Percentiles rank a stretch among this genome's conserved stretches.
These are phyloP conservation scores for Sycophila sp. DNA, from an alignment of 1,140 invertebrate genomes.

Conservation along the genomic window DNA sequence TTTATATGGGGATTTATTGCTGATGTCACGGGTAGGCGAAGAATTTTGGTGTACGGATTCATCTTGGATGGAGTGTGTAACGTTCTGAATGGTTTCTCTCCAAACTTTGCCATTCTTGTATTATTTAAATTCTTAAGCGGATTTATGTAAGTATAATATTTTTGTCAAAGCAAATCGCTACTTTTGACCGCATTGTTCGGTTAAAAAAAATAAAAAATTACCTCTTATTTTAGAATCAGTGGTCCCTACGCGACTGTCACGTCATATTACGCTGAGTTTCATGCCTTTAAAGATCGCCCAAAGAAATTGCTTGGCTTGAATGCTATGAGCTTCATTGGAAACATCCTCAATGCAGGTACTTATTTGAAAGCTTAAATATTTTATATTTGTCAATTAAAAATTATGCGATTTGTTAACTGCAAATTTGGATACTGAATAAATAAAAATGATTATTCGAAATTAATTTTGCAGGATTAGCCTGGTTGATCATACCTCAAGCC, in stretches of 20 bases:
- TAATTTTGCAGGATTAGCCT: conserved; percentile 60
- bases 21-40: conserved; percentile 78
- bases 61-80: conserved; percentile 76
- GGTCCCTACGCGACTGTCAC: conserved; percentile 78
- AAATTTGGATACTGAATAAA: too few relatives aligned
- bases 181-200: neutral
- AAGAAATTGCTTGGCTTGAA: conserved; percentile 69
- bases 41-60: conserved; percentile 77
- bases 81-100: conserved; percentile 74
- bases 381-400: neutral
- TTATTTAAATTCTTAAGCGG: conserved; percentile 80
- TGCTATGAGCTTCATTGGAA: conserved; percentile 62
- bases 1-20: conserved; percentile 85
- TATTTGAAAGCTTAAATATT: neutral
- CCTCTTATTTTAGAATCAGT: conserved; percentile 69
- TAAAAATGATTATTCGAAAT: neutral
- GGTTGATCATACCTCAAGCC: conserved; percentile 65
- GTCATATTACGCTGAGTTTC: conserved; percentile 76
- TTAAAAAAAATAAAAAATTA: neutral
- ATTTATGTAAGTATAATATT: conserved; percentile 76
- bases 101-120: conserved; percentile 76
- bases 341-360: conserved; percentile 56
- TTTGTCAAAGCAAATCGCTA: too few relatives aligned
- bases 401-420: too few relatives aligned
- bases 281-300: conserved; percentile 71